Base-by-base conservation (phyloP, 2,113 vertebrate species). In the Leuciscus idus region DNA sequence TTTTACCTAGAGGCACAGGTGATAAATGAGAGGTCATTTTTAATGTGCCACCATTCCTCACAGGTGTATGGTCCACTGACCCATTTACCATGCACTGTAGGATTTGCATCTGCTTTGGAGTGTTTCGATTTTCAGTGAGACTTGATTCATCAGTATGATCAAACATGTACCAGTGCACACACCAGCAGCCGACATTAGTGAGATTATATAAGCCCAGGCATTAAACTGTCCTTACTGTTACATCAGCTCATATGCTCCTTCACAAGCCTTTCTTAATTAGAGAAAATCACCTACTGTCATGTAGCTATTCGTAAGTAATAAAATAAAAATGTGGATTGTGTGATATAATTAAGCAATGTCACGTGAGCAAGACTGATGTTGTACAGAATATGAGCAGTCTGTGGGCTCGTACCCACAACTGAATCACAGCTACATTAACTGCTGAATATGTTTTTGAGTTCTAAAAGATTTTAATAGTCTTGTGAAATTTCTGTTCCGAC, bases 1-100 rank as follows among this genome's bases (percentile, higher is more conserved):
- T 75, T 62, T 75, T 66, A 50, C 39, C 79, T 11, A 66, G 26
- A 66, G 39, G n/a, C 61, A 6, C 11, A 21, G 62, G 28, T 70
- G 80, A 70, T 70, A 36, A 82, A 70, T 82, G 26, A 66, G 39
- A 46, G 39, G 21, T 30, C 39, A 11, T 28, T 48, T 62, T 64
- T 64, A 81, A 64, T 64, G 39, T 55, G n/a, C 4, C 4, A 46
- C 33, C 36, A 6, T 81, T 81, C 28, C 76, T 85, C 84, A 72
- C 3, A 30, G 36, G 50, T 68, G 26, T 23, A 50, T 79, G 84
- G 75, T 85, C 30, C 61, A 85, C 84, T 85, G 50, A 79, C 75
- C 75, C 62, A 85, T 15, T 59, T 85, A 78, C 43, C 36, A 12
- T 61, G 43, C 61, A 33, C 59, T 36, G 50, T 59, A 26, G 23